Evolutionary conservation across 1,140 invertebrate species (phyloP).

Genomic region (Hylyphantes graminicola): DNA sequence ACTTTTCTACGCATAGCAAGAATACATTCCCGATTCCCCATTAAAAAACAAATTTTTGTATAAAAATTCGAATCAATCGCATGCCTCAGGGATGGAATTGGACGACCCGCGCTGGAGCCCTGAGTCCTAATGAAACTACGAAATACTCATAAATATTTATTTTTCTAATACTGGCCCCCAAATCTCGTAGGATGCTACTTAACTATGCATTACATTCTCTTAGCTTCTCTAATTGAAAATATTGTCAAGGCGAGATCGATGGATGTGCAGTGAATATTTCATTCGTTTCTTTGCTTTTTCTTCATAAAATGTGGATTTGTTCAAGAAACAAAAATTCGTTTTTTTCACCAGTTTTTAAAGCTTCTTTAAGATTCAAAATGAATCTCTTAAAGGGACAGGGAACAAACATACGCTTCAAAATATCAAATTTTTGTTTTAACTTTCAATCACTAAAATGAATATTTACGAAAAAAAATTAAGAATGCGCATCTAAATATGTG

Average conservation of each 20-base stretch:
- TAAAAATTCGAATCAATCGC: slow-evolving; percentile 36
- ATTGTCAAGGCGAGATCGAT: slow-evolving; percentile 49
- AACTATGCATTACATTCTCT: slow-evolving; percentile 58
- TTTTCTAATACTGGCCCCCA: slow-evolving; percentile 48
- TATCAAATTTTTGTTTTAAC: too few relatives aligned
- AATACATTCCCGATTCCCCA: slow-evolving; percentile 6
- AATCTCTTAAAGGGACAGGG: too few relatives aligned
- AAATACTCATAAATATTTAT: slow-evolving; percentile 58
- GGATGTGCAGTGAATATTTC: slow-evolving; percentile 50
- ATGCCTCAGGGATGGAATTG: not conserved
- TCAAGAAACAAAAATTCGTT: too few relatives aligned
- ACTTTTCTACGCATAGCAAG: too few relatives aligned
- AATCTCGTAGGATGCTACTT: slow-evolving; percentile 52
- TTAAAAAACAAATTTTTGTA: slow-evolving; percentile 31
- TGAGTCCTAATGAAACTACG: slow-evolving; percentile 44
- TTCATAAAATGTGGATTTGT: not conserved
- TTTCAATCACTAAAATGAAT: too few relatives aligned
- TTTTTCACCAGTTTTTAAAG: too few relatives aligned
- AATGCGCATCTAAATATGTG: too few relatives aligned
- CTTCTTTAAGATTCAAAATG: too few relatives aligned
- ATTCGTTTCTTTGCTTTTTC: not conserved
- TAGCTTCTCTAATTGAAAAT: slow-evolving; percentile 56
- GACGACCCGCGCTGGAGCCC: not conserved
- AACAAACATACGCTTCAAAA: too few relatives aligned
- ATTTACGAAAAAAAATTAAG: too few relatives aligned